Evolutionary conservation across 1,140 invertebrate genomes (phyloP), one percentile per base, ranked within the genome.

Genomic region (Brachionus koreanus): DNA sequence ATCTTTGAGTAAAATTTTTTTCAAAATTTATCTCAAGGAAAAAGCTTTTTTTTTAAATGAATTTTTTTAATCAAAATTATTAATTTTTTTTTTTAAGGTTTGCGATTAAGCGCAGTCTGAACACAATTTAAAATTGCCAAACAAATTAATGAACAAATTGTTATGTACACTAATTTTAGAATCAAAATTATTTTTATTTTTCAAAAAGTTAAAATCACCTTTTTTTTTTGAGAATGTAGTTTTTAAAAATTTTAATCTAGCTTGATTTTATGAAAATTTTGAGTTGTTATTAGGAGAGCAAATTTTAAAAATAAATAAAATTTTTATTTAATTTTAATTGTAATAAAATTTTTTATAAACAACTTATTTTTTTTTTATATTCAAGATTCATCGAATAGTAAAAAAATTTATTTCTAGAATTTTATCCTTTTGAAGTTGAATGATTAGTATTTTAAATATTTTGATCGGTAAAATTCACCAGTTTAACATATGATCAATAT

Each of bases 61-160:
- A n/a, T n/a, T n/a, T n/a, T n/a, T n/a, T n/a, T n/a, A n/a, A n/a
- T n/a, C n/a, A n/a, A n/a, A n/a, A n/a, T n/a, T n/a, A n/a, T n/a
- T 35, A 13, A 29, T 35, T 23, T 35, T 69, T 29, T 33, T 16
- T 35, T 72, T 72, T 72, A 12, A 74, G 69, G 69, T 5, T 13
- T 74, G 16, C 69, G 69, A n/a, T 74, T 74, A 19, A 74, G 69
- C 12, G 69, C 69, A 7, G 69, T 74, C 5, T 74, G 13, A 46
- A 39, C 13, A 7, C 13, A 35, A 12, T 65, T n/a, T 12, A 33
- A 12, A 19, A 65, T 65, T 65, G 23, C 1, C 16, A 37, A 35
- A 13, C 9, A 65, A 29, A 65, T 69, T 69, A 42, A 13, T 37
- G 35, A 35, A 37, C 65, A 69, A 69, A 35, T 35, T 35, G 33